Evolutionary conservation across 2,888 invertebrate genomes (phyloP), one percentile per base, ranked within the genome.

Genomic region (Steinernema scapterisci): DNA sequence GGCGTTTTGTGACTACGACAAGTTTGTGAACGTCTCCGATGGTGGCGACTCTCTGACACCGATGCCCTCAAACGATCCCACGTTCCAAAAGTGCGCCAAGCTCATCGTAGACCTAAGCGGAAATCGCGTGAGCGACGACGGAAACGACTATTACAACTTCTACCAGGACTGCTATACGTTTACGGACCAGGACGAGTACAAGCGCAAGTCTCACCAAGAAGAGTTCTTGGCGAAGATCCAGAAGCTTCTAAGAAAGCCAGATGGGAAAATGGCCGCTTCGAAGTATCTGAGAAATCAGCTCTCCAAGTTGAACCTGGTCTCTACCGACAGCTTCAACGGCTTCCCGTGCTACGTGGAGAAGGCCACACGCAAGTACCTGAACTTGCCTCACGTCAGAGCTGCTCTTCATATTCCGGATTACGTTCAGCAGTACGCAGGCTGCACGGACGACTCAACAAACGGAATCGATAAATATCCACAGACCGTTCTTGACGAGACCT

Each of bases 81-180:
- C 19, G 48, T 16, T n/a, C 19, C 19, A n/a, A 13, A 16, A 48
- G 48, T 48, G 48, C 19, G 48, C 48, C 16, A 48, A 48, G 48
- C 3, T 48, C 5, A 13, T 48, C 48, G 19, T 48, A 2, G 48
- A 48, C 48, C 19, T 48, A 16, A 19, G 48, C 48, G 48, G 3
- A 2, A 3, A 63, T 3, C 43, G 63, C n/a, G 52, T 21, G n/a
- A 71, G 45, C 11, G 21, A 75, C 16, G 73, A 75, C 45, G 48
- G 79, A 31, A 83, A 81, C 75, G 72, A 81, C 73, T 79, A 82
- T 38, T 84, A 84, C 79, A 83, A 83, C 77, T 80, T 80, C 23
- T 82, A 80, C 51, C 80, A 82, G 74, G 84, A 84, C 54, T 84
- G 84, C 72, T 84, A 84, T 74, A 19, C 6, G 3, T n/a, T 2